phyloP scores from a whole-genome alignment of 2,113 vertebrate genomes.

The Cheirogaleus medius region DNA sequence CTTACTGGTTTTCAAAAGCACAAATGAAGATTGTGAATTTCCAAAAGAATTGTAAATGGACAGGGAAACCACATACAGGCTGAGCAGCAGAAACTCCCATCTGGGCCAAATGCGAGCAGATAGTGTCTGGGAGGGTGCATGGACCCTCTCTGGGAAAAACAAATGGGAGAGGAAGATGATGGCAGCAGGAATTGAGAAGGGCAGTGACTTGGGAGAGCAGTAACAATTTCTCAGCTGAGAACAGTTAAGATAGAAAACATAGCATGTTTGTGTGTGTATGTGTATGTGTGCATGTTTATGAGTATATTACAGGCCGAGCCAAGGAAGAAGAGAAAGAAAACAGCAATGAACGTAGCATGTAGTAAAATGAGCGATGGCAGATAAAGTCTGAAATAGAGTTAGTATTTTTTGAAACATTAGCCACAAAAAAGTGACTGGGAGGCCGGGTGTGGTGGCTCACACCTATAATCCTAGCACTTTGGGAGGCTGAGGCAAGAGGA shows the following conservation, averaged over 20 bases:
- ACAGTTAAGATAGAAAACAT: neutral
- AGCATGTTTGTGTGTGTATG: neutral
- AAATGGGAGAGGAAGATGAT: neutral
- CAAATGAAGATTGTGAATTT: neutral
- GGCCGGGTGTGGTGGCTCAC: neutral
- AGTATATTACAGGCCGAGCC: neutral
- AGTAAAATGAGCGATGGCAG: neutral
- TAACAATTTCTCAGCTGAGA: neutral
- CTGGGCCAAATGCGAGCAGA: neutral
- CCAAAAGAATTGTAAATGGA: neutral
- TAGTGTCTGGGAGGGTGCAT: neutral
- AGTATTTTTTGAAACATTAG: neutral
- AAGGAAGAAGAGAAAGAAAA: neutral
- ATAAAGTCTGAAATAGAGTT: neutral
- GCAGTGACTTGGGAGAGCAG: neutral
- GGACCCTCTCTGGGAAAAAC: neutral
- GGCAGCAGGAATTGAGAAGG: neutral
- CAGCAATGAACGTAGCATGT: neutral
- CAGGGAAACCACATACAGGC: neutral
- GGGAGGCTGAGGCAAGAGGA: too few species aligned
- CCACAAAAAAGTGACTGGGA: neutral
- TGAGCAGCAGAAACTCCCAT: neutral
- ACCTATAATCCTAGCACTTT: neutral
- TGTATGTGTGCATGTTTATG: neutral
- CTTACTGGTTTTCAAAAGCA: neutral